Base-by-base conservation (phyloP, 2,113 vertebrate genomes). In the Ovis canadensis region DNA sequence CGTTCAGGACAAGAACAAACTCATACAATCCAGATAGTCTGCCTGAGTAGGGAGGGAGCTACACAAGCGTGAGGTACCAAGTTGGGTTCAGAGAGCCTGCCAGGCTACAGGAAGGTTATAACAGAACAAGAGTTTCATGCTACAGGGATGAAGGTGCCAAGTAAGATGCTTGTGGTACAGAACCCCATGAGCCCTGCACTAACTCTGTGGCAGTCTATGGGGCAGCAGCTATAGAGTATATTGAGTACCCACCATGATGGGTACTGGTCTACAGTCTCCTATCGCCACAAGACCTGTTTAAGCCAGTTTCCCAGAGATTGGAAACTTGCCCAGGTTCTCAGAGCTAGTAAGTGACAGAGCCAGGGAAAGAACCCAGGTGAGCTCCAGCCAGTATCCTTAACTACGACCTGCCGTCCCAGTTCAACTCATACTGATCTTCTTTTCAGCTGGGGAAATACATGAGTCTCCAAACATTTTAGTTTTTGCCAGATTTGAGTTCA, bases 201-300 rank as follows among this genome's bases (percentile, higher is more conserved):
- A 36, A 11, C 71, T 16, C 7, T 19, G 7, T 25, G 78, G 23
- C 14, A 7, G 9, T 50, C 77, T 7, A 8, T 2, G 33, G 19
- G 21, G 17, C 12, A 74, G 31, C 3, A 80, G 7, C 19, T 54
- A 11, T 54, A 9, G 3, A 11, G 2, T 62, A 80, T 55, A 16
- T 25, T 12, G 19, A 57, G 36, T 7, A 54, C 1, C 0, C 3
- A 27, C 29, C 12, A 1, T 33, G 23, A 74, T 1, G 6, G 33
- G 27, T 5, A 17, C 59, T 40, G 2, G 2, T 87, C 43, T 59
- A 57, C 2, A 36, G 31, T 33, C 25, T 45, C 25, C 9, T 2
- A 6, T 3, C 2, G 5, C 15, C 36, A 4, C 21, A 40, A 36
- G 10, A 11, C 8, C 3, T 13, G 6, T n/a, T 15, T n/a, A 86